Conservation (phyloP, 2,888 invertebrate genomes). For the Synanthedon andrenaeformis region DNA sequence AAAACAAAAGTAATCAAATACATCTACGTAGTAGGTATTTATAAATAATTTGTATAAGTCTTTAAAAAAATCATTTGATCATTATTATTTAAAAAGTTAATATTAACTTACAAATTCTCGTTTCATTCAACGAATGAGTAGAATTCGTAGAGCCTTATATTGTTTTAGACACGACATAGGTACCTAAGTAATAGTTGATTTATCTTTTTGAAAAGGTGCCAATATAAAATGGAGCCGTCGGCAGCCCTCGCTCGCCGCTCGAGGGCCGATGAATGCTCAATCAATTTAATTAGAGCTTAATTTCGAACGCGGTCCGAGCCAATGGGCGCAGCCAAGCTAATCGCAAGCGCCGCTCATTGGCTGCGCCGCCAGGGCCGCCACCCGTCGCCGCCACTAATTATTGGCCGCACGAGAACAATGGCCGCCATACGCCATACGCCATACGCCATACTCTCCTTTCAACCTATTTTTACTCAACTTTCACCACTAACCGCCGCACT, state of each 20-base stretch:
- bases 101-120: too few species aligned
- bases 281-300: constrained; percentile 45
- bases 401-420: constrained; percentile 47
- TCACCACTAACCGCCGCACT: too few species aligned
- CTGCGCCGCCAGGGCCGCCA: constrained; percentile 17
- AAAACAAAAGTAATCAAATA: too few species aligned
- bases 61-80: too few species aligned
- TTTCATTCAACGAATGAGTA: too few species aligned
- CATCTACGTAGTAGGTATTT: too few species aligned
- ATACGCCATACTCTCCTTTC: not conserved
- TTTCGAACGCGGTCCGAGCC: constrained; percentile 28
- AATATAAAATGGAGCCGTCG: constrained; percentile 7
- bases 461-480: constrained; percentile 3
- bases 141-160: too few species aligned
- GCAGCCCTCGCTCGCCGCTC: constrained; percentile 8
- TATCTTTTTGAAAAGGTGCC: not conserved
- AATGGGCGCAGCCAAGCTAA: constrained; percentile 29
- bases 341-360: constrained; percentile 38
- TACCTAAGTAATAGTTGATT: not conserved
- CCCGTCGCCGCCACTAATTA: constrained; percentile 37
- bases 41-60: too few species aligned
- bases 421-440: too few species aligned
- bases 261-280: constrained; percentile 27
- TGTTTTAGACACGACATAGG: too few species aligned
- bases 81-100: too few species aligned